A percentile compares a stretch with the other conserved stretches of the same genome.
Evolutionary conservation across 2,797 vertebrate genomes (phyloP).

Genomic region (Clamator glandarius): DNA sequence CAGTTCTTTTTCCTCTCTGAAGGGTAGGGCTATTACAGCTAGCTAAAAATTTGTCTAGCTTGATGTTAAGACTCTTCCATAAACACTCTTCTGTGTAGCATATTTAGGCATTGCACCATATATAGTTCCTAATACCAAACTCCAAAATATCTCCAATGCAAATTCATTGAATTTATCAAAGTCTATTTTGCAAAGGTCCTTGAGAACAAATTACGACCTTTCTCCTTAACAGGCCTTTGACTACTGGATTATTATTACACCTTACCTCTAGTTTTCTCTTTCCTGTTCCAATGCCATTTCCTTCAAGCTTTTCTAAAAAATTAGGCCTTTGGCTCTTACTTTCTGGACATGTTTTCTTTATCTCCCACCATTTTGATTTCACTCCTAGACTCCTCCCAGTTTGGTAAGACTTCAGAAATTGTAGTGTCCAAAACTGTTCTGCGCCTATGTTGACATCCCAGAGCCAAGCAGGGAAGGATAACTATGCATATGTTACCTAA

Average conservation of each 20-base stretch:
- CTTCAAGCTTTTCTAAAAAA: neutral
- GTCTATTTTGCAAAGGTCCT: neutral
- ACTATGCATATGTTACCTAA: conserved; percentile 14
- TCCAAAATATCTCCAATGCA: neutral
- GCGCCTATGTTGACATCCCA: neutral
- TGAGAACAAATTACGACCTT: neutral
- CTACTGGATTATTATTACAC: neutral
- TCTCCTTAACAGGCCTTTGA: neutral
- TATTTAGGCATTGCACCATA: neutral
- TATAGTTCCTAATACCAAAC: neutral
- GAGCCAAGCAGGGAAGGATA: conserved; percentile 1
- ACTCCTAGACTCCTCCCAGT: neutral
- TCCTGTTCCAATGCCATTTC: neutral
- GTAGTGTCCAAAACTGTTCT: neutral
- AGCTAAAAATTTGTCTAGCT: neutral
- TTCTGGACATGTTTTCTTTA: neutral
- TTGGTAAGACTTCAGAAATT: neutral
- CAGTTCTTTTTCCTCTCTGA: neutral
- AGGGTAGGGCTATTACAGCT: neutral
- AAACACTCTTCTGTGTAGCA: neutral
- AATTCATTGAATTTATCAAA: neutral
- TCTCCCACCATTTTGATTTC: neutral
- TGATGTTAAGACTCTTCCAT: neutral
- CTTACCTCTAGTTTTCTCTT: neutral
- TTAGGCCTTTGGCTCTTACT: neutral